A percentile compares a stretch with the other conserved stretches of the same genome.
phyloP scores from a whole-genome alignment of 2,888 invertebrate species.

The Tipula confusa region DNA sequence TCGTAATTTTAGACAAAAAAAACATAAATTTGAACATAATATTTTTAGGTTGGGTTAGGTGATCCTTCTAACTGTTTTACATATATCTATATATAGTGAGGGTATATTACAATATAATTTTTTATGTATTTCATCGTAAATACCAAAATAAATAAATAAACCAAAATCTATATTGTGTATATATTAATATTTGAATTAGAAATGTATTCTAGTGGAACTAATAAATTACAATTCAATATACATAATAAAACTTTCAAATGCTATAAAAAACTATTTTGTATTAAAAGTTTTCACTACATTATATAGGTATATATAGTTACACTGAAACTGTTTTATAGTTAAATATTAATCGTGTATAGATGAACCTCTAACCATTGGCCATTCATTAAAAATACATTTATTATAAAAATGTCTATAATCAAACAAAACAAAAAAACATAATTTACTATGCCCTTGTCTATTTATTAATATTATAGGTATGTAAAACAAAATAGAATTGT shows the following conservation, averaged over 20 bases:
- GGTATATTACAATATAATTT: background rate
- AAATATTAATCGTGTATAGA: background rate
- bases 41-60: background rate
- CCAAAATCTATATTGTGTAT: background rate
- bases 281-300: background rate
- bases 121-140: conserved; percentile 4
- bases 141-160: background rate
- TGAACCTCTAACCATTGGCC: background rate
- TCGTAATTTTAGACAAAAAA: too few species aligned
- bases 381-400: background rate
- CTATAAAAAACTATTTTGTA: conserved; percentile 5
- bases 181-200: conserved; percentile 12
- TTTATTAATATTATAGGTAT: too few species aligned
- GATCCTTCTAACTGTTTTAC: background rate
- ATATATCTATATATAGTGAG: background rate
- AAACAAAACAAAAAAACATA: too few species aligned
- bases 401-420: too few species aligned
- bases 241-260: conserved; percentile 13
- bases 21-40: too few species aligned
- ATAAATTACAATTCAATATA: background rate
- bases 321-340: background rate
- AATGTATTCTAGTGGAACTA: conserved; percentile 20
- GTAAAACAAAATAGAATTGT: too few species aligned
- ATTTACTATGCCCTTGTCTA: too few species aligned
- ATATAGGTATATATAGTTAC: background rate